phyloP scores from a whole-genome alignment of 2,888 invertebrate species.

The Zelleria hepariella region DNA sequence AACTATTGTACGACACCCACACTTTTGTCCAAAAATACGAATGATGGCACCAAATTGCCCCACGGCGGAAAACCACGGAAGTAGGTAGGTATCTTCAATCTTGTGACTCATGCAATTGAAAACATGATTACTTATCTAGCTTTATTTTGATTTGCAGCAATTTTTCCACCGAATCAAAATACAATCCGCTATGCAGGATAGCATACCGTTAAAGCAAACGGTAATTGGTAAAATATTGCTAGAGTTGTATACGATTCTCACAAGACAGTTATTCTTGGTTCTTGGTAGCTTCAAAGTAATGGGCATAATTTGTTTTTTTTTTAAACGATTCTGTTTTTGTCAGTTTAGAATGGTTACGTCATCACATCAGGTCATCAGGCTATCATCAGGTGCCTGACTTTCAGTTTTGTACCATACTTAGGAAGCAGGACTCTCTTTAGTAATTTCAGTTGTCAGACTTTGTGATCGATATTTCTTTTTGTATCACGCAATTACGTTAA shows the following conservation, averaged over 20 bases:
- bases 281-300: background rate
- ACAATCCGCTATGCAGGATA: background rate
- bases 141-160: background rate
- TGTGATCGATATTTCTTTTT: too few species aligned
- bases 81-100: slow-evolving; percentile 7
- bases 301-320: background rate
- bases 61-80: slow-evolving; percentile 1
- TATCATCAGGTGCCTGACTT: too few species aligned
- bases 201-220: background rate
- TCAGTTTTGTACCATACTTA: too few species aligned
- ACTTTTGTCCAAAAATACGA: slow-evolving; percentile 8
- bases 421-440: too few species aligned
- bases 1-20: slow-evolving; percentile 9
- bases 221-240: background rate
- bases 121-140: background rate
- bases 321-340: background rate
- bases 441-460: too few species aligned
- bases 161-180: background rate
- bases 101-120: slow-evolving; percentile 2
- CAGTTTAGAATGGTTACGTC: too few species aligned
- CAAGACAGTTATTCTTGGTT: background rate
- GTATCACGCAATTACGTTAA: too few species aligned
- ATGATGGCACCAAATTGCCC: slow-evolving; percentile 6
- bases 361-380: too few species aligned
- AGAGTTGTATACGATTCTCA: background rate